Evolutionary conservation across 1,140 invertebrate genomes (phyloP).

Genomic region (Cataglyphis hispanica): DNA sequence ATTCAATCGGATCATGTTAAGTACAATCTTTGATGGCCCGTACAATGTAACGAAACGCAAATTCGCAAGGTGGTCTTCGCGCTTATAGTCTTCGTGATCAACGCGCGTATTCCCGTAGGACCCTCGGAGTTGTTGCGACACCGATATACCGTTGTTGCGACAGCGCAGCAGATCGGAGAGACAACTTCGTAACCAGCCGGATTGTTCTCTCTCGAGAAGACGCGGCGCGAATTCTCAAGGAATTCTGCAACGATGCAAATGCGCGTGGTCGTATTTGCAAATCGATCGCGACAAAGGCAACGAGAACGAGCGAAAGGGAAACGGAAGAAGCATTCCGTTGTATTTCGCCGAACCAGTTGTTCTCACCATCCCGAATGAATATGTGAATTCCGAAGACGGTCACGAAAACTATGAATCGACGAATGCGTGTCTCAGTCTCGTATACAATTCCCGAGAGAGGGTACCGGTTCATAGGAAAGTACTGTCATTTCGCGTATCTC

Average conservation of each 20-base stretch:
- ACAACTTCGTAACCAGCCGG: conserved; percentile 42
- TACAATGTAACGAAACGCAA: neutral
- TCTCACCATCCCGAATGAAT: conserved; percentile 33
- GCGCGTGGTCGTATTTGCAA: conserved; percentile 45
- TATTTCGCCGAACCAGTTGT: conserved; percentile 40
- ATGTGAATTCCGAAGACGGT: conserved; percentile 28
- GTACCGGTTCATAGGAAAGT: neutral
- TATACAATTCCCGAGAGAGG: conserved; percentile 40
- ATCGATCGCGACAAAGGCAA: conserved; percentile 56
- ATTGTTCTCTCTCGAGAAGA: conserved; percentile 35
- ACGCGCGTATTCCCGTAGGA: conserved; percentile 37
- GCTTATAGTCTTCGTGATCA: conserved; percentile 38
- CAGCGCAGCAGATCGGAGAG: conserved; percentile 37
- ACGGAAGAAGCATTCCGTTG: conserved; percentile 37
- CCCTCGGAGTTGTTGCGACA: conserved; percentile 5
- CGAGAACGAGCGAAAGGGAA: conserved; percentile 30
- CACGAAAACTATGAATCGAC: conserved; percentile 51
- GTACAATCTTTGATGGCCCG: neutral
- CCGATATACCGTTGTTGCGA: conserved; percentile 41
- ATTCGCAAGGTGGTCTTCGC: conserved; percentile 28
- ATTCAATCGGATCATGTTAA: neutral
- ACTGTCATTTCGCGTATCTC: conserved; percentile 32
- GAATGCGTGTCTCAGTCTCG: neutral
- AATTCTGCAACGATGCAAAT: conserved; percentile 41
- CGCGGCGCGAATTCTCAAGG: conserved; percentile 24